Evolutionary conservation across 2,888 invertebrate genomes (phyloP).

Genomic region (Lymantria monacha): DNA sequence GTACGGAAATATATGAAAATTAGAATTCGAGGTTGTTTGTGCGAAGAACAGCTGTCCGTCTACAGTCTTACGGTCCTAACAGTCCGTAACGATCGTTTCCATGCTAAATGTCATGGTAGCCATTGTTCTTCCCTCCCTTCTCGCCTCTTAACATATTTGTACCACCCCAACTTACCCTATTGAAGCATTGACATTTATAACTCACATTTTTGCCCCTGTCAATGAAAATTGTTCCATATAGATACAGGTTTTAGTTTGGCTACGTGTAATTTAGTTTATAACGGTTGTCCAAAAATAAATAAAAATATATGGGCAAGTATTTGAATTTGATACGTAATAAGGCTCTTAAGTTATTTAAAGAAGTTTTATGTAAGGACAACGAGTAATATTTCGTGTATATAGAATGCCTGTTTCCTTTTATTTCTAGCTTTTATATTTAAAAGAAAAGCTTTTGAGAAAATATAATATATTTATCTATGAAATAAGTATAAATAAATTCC

Average conservation of each 20-base stretch:
- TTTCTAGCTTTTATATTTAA: background rate
- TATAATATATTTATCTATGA: background rate
- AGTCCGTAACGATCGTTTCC: conserved; percentile 79
- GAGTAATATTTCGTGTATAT: background rate
- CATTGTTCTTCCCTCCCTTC: conserved; percentile 67
- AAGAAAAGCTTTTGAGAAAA: background rate
- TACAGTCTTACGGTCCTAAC: conserved; percentile 67
- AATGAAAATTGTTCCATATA: conserved; percentile 46
- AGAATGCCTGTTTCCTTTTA: background rate
- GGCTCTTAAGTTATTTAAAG: no score
- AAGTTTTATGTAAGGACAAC: conserved; percentile 5
- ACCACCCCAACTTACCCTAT: conserved; percentile 55
- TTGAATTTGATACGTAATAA: no score
- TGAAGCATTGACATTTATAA: conserved; percentile 70
- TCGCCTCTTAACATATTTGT: conserved; percentile 38
- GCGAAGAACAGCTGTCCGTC: conserved; percentile 62
- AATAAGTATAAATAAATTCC: background rate
- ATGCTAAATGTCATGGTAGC: conserved; percentile 81
- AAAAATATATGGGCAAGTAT: no score
- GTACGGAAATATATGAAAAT: conserved; percentile 48
- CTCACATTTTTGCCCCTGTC: conserved; percentile 61
- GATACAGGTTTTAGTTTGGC: no score
- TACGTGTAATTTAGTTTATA: no score
- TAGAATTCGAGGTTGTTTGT: conserved; percentile 57
- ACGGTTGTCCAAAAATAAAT: no score